phyloP scores from a whole-genome alignment of 92 coral and sea anemone genomes.

The Heteractis magnifica region DNA sequence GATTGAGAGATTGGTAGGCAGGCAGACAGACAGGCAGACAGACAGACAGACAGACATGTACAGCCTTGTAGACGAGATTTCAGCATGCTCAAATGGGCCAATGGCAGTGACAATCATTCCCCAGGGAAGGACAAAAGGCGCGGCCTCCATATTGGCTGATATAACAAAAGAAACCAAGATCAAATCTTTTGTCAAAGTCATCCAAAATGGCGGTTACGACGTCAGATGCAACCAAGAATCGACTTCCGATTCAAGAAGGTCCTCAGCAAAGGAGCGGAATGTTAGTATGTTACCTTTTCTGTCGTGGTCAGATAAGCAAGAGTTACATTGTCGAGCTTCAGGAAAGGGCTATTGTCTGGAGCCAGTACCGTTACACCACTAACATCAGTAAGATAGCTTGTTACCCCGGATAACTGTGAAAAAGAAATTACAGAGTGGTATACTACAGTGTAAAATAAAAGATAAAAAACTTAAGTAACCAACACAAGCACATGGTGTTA shows the following conservation, averaged over 20 bases:
- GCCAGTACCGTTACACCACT: constrained; percentile 52
- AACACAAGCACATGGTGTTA: neutral
- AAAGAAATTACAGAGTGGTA: neutral
- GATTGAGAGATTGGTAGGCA: too few species aligned
- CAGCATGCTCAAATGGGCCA: too few species aligned
- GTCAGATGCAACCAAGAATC: too few species aligned
- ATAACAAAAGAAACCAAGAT: too few species aligned
- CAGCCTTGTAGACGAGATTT: too few species aligned
- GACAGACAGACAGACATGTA: neutral
- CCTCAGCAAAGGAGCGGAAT: neutral
- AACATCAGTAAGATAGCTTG: constrained; percentile 35
- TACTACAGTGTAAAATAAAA: neutral
- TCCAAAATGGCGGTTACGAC: too few species aligned
- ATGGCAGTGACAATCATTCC: too few species aligned
- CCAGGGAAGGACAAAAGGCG: too few species aligned
- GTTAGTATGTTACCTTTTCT: constrained; percentile 32
- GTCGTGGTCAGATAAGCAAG: constrained; percentile 48
- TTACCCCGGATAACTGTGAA: constrained; percentile 56
- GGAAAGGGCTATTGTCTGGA: constrained; percentile 66
- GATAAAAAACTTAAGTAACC: neutral
- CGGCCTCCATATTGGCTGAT: too few species aligned
- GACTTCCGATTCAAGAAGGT: neutral
- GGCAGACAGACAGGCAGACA: neutral
- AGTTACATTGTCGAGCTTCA: constrained; percentile 45
- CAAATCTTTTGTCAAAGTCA: too few species aligned